A percentile compares a stretch with the other conserved stretches of the same genome.
Evolutionary conservation across 2,888 invertebrate genomes (phyloP).

Genomic region (Phyllotreta cruciferae): DNA sequence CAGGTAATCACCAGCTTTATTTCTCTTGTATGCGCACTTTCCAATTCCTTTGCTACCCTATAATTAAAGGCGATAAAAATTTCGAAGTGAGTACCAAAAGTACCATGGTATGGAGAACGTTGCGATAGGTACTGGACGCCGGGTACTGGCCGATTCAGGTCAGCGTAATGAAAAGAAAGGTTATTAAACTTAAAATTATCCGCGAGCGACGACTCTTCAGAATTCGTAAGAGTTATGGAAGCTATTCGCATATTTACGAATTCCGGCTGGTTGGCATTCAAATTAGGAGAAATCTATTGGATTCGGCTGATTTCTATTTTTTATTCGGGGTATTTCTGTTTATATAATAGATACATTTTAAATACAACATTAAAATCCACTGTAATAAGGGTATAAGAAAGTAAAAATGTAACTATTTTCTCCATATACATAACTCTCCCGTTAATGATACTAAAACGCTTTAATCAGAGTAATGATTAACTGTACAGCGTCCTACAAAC

Average conservation of each 20-base stretch:
- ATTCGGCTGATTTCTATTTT: conserved; percentile 3
- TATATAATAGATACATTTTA: not conserved
- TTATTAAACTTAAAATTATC: conserved; percentile 32
- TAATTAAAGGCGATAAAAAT: too few species aligned
- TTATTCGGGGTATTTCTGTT: not conserved
- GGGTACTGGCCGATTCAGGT: conserved; percentile 24
- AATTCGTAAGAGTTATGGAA: conserved; percentile 24
- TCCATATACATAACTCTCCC: too few species aligned
- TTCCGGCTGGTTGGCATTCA: conserved; percentile 19
- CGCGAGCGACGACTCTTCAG: conserved; percentile 27
- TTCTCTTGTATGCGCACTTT: too few species aligned
- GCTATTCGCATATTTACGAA: conserved; percentile 22
- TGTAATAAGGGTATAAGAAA: not conserved
- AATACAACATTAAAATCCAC: not conserved
- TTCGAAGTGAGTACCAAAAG: not conserved
- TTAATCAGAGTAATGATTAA: too few species aligned
- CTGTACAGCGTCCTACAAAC: too few species aligned
- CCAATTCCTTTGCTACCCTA: too few species aligned
- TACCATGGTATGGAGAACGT: not conserved
- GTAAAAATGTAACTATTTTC: too few species aligned
- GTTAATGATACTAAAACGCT: too few species aligned
- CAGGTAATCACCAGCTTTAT: too few species aligned
- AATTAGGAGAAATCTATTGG: conserved; percentile 27
- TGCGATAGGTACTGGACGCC: conserved; percentile 8
- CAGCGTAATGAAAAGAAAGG: conserved; percentile 27